A percentile compares a stretch with the other conserved stretches of the same genome.
Conservation (phyloP, 2,113 vertebrate genomes). For the Pleuronectes platessa region DNA sequence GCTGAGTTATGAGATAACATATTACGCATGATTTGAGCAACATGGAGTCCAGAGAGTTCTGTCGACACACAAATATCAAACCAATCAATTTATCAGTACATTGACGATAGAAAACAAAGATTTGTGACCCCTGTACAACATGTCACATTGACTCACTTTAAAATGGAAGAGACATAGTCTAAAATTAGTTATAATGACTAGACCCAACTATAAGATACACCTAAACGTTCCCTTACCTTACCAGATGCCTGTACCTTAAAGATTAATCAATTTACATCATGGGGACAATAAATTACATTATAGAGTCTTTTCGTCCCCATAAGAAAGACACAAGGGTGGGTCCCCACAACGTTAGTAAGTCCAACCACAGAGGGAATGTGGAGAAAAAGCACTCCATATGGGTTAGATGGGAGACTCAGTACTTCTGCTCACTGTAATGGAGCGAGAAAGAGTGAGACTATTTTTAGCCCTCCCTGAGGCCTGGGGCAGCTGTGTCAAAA, state of each 20-base stretch:
- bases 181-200: too few species aligned
- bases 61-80: not conserved
- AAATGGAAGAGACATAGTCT: too few species aligned
- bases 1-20: too few species aligned
- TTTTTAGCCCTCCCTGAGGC: constrained; percentile 78
- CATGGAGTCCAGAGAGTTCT: too few species aligned
- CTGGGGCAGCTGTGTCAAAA: constrained; percentile 79
- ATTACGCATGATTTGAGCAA: too few species aligned
- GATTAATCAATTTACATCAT: not conserved
- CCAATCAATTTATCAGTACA: too few species aligned
- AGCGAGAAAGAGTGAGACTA: constrained; percentile 64
- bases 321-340: not conserved
- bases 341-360: not conserved
- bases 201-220: not conserved
- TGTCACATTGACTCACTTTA: not conserved
- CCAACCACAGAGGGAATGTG: not conserved
- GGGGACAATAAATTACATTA: not conserved
- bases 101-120: not conserved
- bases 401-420: constrained; percentile 40
- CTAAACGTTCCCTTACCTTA: not conserved
- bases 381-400: constrained; percentile 25
- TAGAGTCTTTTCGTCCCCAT: not conserved
- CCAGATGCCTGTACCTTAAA: not conserved
- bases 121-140: too few species aligned
- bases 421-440: constrained; percentile 55